Percentiles rank a stretch among this genome's conserved stretches.
Conservation (phyloP, 2,797 vertebrate species). For the Phoxinus dragarum region DNA sequence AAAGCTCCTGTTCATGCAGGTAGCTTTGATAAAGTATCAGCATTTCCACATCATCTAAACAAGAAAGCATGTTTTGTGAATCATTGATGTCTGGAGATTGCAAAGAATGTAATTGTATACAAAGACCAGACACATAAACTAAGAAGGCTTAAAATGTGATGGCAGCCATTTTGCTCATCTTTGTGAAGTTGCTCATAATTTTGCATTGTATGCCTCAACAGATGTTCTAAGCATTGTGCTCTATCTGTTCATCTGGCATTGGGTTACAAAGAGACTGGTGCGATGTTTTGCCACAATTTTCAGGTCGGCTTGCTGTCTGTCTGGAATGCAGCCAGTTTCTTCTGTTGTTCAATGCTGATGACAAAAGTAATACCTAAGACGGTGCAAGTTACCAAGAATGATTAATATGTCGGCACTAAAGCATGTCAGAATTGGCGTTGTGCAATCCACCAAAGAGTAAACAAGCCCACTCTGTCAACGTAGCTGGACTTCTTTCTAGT, state of each 20-base stretch:
- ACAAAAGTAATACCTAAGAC: constrained; percentile 57
- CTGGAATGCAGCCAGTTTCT: constrained; percentile 58
- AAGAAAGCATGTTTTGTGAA: constrained; percentile 58
- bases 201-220: constrained; percentile 51
- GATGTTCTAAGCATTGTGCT: constrained; percentile 56
- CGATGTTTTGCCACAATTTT: constrained; percentile 64
- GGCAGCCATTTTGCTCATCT: constrained; percentile 48
- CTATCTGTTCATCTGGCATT: constrained; percentile 47
- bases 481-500: constrained; percentile 38
- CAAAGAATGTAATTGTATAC: constrained; percentile 67
- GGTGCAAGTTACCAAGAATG: constrained; percentile 55
- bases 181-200: constrained; percentile 51
- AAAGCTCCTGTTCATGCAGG: constrained; percentile 68
- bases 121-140: constrained; percentile 65
- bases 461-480: constrained; percentile 54
- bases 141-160: constrained; percentile 25
- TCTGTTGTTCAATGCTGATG: constrained; percentile 49
- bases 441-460: constrained; percentile 48
- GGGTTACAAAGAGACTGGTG: constrained; percentile 53
- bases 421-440: constrained; percentile 59
- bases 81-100: constrained; percentile 72
- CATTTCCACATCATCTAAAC: constrained; percentile 68
- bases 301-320: constrained; percentile 60
- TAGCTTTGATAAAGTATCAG: constrained; percentile 72
- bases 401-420: constrained; percentile 61